Conservation (phyloP, 1,140 invertebrate species). For the Trichonephila inaurata region DNA sequence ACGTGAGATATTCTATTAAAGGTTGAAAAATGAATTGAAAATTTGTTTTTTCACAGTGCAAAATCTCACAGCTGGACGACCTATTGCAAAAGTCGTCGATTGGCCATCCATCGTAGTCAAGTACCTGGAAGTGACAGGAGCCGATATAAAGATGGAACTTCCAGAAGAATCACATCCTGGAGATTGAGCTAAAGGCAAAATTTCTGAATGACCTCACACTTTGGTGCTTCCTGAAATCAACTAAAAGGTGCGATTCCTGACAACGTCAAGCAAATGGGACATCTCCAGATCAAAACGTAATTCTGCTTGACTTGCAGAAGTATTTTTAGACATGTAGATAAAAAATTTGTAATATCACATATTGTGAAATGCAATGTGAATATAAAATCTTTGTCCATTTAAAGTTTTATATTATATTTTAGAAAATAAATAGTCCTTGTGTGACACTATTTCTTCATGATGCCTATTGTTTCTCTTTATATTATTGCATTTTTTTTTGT, state of each 20-base stretch:
- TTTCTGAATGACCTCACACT: conserved; percentile 41
- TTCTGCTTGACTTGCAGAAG: not conserved
- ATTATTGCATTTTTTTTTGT: not conserved
- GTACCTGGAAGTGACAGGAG: conserved; percentile 78
- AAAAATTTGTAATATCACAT: conserved; percentile 11
- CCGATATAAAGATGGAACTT: conserved; percentile 73
- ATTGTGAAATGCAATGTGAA: conserved; percentile 2
- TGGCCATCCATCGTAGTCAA: conserved; percentile 79
- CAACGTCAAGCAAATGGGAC: not conserved
- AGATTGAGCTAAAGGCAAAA: conserved; percentile 46
- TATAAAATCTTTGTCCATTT: conserved; percentile 2
- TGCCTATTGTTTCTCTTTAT: not conserved
- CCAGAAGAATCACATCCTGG: conserved; percentile 65
- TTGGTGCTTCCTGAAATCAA: conserved; percentile 58
- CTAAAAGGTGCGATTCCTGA: not conserved
- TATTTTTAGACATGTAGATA: conserved; percentile 56
- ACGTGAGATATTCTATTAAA: no score
- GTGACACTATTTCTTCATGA: not conserved
- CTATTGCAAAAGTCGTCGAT: conserved; percentile 78
- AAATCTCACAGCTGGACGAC: conserved; percentile 71
- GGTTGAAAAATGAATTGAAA: no score
- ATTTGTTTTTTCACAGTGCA: conserved; percentile 53
- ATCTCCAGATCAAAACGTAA: not conserved
- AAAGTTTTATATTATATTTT: conserved; percentile 66
- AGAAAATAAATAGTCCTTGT: conserved; percentile 61